A percentile compares a stretch with the other conserved stretches of the same genome.
phyloP scores from a whole-genome alignment of 2,888 invertebrate species.

The Ligdia adustata region DNA sequence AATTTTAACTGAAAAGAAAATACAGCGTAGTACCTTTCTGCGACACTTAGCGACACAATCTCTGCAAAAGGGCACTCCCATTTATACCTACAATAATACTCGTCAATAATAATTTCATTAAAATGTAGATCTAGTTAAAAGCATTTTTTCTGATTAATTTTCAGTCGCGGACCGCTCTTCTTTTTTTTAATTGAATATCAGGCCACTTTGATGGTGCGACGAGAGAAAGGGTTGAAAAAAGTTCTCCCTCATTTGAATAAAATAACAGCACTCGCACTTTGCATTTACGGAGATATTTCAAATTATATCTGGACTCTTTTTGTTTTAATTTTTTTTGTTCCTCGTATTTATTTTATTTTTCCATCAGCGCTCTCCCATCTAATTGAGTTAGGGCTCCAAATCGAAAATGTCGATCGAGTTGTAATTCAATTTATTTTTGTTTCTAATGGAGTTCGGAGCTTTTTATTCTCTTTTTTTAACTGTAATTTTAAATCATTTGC shows the following conservation, averaged over 20 bases:
- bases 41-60: conserved; percentile 64
- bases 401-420: conserved; percentile 83
- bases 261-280: conserved; percentile 84
- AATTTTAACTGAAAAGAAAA: conserved; percentile 23
- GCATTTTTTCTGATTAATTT: conserved; percentile 85
- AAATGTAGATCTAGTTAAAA: conserved; percentile 85
- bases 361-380: conserved; percentile 80
- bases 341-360: conserved; percentile 83
- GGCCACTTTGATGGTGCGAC: conserved; percentile 83
- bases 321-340: conserved; percentile 79
- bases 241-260: conserved; percentile 84
- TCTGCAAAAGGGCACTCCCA: conserved; percentile 64
- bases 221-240: conserved; percentile 82
- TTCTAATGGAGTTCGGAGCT: conserved; percentile 81
- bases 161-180: conserved; percentile 79
- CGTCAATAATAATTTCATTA: conserved; percentile 84
- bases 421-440: conserved; percentile 84
- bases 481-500: conserved; percentile 77
- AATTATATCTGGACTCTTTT: conserved; percentile 83
- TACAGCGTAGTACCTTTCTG: conserved; percentile 9
- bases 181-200: conserved; percentile 85
- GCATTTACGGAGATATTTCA: conserved; percentile 84
- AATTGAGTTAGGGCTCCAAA: conserved; percentile 83
- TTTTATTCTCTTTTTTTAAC: conserved; percentile 67
- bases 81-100: conserved; percentile 71